Conservation (phyloP, 2,888 invertebrate genomes). For the Leptodirus hochenwartii region DNA sequence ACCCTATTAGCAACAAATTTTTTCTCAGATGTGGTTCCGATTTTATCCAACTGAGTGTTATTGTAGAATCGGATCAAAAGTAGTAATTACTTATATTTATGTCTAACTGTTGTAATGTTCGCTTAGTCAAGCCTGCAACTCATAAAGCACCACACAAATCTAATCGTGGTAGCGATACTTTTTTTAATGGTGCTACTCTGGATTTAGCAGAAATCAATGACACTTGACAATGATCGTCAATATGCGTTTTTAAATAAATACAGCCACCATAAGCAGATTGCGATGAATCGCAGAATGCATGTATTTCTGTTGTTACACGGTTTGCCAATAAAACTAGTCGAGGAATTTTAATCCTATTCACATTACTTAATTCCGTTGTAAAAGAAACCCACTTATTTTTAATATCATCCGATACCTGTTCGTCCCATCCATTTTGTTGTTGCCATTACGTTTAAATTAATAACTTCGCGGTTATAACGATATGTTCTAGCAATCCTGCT, state of each 20-base stretch:
- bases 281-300: constrained; percentile 3
- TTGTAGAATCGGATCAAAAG: background rate
- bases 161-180: background rate
- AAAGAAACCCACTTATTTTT: constrained; percentile 4
- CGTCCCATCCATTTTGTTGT: constrained; percentile 4
- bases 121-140: too few relatives aligned
- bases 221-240: background rate
- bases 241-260: background rate
- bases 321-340: background rate
- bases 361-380: background rate
- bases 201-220: background rate
- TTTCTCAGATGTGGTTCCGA: background rate
- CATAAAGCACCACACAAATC: background rate
- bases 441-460: constrained; percentile 7
- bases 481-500: too few relatives aligned
- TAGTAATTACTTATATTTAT: background rate
- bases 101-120: background rate
- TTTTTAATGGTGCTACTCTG: background rate
- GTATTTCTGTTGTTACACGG: background rate
- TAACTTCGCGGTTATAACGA: constrained; percentile 6
- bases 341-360: constrained; percentile 1
- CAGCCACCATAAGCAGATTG: background rate
- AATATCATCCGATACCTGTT: background rate
- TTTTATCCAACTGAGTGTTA: background rate
- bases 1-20: constrained; percentile 1